These are phyloP conservation scores for Halisarca cf. caerulea DNA, from an alignment of 37 sponge, comb jelly and placozoan genomes.

Conservation along the genomic window DNA sequence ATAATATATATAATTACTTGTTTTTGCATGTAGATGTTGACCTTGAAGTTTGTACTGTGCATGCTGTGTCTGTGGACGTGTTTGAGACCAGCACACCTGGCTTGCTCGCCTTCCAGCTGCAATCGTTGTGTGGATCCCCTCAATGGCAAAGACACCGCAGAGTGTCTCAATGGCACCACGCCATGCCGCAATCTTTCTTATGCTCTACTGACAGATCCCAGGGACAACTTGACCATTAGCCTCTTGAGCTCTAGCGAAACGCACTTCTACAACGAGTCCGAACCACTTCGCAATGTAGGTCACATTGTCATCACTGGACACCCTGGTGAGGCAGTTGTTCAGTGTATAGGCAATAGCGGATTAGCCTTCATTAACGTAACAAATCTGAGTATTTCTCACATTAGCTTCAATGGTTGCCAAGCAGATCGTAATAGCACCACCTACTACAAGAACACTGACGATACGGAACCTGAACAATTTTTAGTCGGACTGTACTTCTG, in stretches of 20 bases:
- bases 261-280: not conserved
- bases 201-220: not conserved
- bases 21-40: no score
- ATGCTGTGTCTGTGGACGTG: no score
- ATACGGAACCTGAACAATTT: not conserved
- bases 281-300: not conserved
- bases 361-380: slow-evolving; percentile 13
- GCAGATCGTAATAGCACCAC: not conserved
- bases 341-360: slow-evolving; percentile 6
- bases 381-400: not conserved
- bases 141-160: not conserved
- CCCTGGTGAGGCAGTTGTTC: not conserved
- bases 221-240: not conserved
- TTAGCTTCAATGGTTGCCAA: slow-evolving; percentile 9
- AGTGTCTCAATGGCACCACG: not conserved
- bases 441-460: not conserved
- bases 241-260: not conserved
- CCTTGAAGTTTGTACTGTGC: no score
- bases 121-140: not conserved
- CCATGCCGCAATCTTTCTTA: not conserved
- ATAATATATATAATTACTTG: no score
- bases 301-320: not conserved
- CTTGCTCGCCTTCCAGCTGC: no score
- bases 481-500: slow-evolving; percentile 35
- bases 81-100: no score